A percentile compares a stretch with the other conserved stretches of the same genome.
phyloP scores from a whole-genome alignment of 2,113 vertebrate genomes.

The Anhinga anhinga region DNA sequence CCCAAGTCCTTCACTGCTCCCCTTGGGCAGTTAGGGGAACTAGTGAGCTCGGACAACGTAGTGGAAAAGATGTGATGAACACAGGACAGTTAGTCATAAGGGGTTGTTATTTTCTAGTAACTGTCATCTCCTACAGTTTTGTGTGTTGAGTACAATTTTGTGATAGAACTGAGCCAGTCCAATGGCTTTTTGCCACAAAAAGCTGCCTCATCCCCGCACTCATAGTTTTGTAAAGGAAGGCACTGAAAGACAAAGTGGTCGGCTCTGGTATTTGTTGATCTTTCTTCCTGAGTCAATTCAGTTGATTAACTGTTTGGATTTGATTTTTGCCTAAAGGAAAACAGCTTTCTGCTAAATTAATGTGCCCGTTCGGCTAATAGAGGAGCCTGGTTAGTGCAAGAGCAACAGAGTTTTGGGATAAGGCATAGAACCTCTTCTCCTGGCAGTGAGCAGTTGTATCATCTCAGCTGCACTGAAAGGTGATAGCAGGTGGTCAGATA shows the following conservation, averaged over 20 bases:
- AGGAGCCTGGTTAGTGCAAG: background rate
- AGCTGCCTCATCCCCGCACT: background rate
- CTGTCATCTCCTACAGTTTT: background rate
- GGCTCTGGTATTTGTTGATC: background rate
- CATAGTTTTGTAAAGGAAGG: background rate
- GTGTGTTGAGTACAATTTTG: background rate
- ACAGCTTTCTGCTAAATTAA: background rate
- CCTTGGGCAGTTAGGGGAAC: background rate
- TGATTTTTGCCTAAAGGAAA: slow-evolving; percentile 11
- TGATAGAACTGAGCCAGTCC: background rate
- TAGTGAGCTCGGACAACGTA: background rate
- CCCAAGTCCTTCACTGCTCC: background rate
- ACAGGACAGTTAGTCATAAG: background rate
- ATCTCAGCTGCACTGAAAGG: background rate
- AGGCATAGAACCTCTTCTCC: background rate
- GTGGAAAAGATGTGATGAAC: background rate
- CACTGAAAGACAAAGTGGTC: background rate
- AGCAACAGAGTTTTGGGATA: too few species aligned
- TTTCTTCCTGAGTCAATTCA: background rate
- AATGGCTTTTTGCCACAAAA: background rate
- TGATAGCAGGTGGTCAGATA: background rate
- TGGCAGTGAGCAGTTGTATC: background rate
- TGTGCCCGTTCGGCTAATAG: background rate
- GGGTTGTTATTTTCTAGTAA: background rate
- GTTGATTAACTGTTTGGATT: slow-evolving; percentile 20